A percentile compares a stretch with the other conserved stretches of the same genome.
Evolutionary conservation across 23 tunicate species (phyloP).

Genomic region (Halocynthia roretzi): DNA sequence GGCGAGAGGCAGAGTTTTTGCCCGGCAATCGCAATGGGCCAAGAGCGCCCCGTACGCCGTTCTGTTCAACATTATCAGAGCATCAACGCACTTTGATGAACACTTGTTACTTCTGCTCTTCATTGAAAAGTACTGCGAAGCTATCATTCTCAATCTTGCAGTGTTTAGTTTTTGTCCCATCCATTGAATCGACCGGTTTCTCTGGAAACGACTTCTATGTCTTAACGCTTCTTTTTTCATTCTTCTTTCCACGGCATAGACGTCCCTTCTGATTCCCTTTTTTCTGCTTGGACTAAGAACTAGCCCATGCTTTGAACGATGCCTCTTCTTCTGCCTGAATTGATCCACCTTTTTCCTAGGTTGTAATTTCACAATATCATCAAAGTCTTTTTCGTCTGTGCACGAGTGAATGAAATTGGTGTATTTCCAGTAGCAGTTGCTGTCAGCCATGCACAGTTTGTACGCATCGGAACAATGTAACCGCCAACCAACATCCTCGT

Average conservation of each 20-base stretch:
- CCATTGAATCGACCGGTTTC: slow-evolving; percentile 27
- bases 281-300: not conserved
- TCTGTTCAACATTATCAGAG: slow-evolving; percentile 52
- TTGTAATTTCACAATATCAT: not conserved
- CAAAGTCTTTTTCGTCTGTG: slow-evolving; percentile 1
- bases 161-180: slow-evolving; percentile 51
- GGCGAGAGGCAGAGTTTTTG: slow-evolving; percentile 14
- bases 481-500: slow-evolving; percentile 9
- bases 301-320: not conserved
- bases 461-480: slow-evolving; percentile 62
- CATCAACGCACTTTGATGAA: slow-evolving; percentile 42
- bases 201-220: not conserved
- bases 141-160: not conserved
- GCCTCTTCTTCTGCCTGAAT: not conserved
- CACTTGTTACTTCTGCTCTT: slow-evolving; percentile 18
- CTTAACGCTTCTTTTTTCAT: slow-evolving; percentile 1
- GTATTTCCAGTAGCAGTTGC: slow-evolving; percentile 48
- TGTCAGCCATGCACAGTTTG: slow-evolving; percentile 56
- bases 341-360: not conserved
- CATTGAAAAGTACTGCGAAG: slow-evolving; percentile 13
- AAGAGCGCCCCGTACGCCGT: slow-evolving; percentile 54
- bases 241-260: not conserved
- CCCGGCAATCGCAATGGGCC: slow-evolving; percentile 66
- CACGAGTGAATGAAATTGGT: slow-evolving; percentile 53
- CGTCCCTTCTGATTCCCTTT: not conserved